phyloP scores from a whole-genome alignment of 1,140 invertebrate genomes.

The Brachionus calyciflorus region DNA sequence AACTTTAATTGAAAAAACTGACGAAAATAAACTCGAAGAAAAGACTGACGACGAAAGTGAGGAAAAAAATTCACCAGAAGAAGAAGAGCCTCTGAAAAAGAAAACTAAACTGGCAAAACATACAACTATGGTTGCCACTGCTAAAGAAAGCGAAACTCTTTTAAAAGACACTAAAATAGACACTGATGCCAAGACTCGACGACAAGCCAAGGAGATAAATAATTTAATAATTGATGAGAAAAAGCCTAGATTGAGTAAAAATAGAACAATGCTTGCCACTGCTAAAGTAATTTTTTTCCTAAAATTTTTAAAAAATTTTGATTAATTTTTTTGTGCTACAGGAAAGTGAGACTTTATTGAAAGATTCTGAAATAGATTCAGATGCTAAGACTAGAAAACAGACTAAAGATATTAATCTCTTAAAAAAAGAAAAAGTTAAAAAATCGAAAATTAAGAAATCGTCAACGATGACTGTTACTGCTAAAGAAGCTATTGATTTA shows the following conservation, averaged over 20 bases:
- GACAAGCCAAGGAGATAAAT: slow-evolving; percentile 32
- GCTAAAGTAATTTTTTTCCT: slow-evolving; percentile 17
- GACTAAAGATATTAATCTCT: slow-evolving; percentile 15
- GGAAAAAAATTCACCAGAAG: not conserved
- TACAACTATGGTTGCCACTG: slow-evolving; percentile 32
- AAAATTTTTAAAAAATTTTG: not conserved
- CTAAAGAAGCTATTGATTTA: not conserved
- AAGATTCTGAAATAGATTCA: slow-evolving; percentile 12
- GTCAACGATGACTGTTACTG: slow-evolving; percentile 14
- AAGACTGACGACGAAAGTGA: not conserved
- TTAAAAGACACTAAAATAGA: slow-evolving; percentile 35
- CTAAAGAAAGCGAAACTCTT: slow-evolving; percentile 27
- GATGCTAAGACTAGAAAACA: slow-evolving; percentile 43
- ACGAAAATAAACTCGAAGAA: not conserved
- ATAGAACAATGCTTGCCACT: slow-evolving; percentile 33
- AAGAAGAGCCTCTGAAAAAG: not conserved
- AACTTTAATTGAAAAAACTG: not conserved
- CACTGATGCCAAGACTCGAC: slow-evolving; percentile 38
- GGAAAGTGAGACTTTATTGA: slow-evolving; percentile 34
- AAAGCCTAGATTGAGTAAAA: slow-evolving; percentile 9
- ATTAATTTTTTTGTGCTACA: not conserved
- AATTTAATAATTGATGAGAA: not conserved
- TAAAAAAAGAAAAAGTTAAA: no score
- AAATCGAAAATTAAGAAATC: not conserved
- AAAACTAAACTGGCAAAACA: not conserved